phyloP scores from a whole-genome alignment of 2,888 invertebrate genomes.

The Pachydiplax longipennis region DNA sequence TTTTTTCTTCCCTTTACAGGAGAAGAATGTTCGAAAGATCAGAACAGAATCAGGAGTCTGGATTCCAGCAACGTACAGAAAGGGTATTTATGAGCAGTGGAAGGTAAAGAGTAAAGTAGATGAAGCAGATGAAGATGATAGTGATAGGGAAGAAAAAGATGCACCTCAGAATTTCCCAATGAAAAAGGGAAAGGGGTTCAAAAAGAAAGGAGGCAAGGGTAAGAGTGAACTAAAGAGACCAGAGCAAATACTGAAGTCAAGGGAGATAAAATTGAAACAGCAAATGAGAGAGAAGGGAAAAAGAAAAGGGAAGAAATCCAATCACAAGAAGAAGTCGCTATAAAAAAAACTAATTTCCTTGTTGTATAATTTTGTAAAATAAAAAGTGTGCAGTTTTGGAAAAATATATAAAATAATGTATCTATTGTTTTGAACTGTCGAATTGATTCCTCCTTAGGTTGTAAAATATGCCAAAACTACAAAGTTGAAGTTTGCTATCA shows the following conservation, averaged over 20 bases:
- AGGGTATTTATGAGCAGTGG: conserved; percentile 89
- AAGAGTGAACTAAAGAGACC: conserved; percentile 72
- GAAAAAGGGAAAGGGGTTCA: conserved; percentile 81
- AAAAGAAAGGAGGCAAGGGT: conserved; percentile 73
- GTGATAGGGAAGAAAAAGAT: conserved; percentile 61
- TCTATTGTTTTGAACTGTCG: no score
- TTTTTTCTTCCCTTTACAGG: conserved; percentile 51
- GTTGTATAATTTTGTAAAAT: not conserved
- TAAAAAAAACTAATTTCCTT: not conserved
- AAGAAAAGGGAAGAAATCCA: not conserved
- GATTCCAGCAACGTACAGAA: conserved; percentile 94
- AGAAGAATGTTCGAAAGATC: conserved; percentile 78
- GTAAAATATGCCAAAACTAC: no score
- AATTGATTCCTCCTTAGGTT: no score
- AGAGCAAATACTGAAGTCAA: conserved; percentile 80
- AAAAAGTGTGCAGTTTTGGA: not conserved
- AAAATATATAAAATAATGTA: not conserved
- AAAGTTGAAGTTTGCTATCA: no score
- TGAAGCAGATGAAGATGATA: conserved; percentile 56
- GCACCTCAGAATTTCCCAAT: conserved; percentile 59
- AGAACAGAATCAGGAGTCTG: conserved; percentile 94
- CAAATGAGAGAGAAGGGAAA: conserved; percentile 49
- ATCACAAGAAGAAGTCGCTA: not conserved
- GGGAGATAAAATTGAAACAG: conserved; percentile 71
- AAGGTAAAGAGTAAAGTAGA: conserved; percentile 74